These are phyloP conservation scores for Tachina fera DNA, from an alignment of 2,888 invertebrate species.

Conservation along the genomic window DNA sequence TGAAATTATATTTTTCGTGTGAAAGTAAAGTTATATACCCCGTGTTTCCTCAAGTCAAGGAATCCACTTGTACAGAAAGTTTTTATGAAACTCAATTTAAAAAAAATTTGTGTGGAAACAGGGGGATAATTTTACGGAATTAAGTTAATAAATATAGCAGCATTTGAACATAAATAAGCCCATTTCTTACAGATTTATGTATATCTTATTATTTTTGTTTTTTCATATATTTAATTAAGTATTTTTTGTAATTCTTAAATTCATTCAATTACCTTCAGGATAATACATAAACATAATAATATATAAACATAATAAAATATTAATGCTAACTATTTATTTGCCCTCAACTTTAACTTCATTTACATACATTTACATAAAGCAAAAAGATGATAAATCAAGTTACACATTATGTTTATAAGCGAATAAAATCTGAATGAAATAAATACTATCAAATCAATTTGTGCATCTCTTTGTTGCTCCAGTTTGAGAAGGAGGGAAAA, in stretches of 20 bases:
- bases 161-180: background rate
- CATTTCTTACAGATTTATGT: background rate
- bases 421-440: constrained; percentile 29
- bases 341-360: background rate
- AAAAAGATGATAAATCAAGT: constrained; percentile 8
- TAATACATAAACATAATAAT: background rate
- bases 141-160: background rate
- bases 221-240: no score
- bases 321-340: background rate
- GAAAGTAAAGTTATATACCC: no score
- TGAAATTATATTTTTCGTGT: no score
- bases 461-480: constrained; percentile 29
- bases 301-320: background rate
- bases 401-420: constrained; percentile 31
- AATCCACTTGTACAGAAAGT: no score
- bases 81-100: no score
- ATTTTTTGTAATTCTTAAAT: no score
- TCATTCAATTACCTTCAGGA: no score
- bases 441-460: constrained; percentile 21
- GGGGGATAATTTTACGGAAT: background rate
- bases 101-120: no score
- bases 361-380: background rate
- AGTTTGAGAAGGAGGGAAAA: background rate
- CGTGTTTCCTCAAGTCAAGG: no score
- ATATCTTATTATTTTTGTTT: background rate